Percentiles rank a stretch among this genome's conserved stretches.
These are phyloP conservation scores for Meganola albula DNA, from an alignment of 2,888 invertebrate species.

Conservation along the genomic window DNA sequence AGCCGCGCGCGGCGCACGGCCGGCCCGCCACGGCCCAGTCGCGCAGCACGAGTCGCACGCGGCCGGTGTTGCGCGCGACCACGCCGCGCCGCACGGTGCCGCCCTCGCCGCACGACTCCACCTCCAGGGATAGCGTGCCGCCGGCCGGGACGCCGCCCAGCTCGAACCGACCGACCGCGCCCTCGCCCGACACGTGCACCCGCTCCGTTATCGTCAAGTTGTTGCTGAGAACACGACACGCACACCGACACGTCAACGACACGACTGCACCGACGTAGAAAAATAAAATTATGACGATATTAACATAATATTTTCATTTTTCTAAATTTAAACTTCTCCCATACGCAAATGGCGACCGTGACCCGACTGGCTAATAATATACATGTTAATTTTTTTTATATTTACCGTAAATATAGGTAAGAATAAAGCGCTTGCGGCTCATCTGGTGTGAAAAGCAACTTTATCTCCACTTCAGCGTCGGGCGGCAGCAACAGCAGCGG, in stretches of 20 bases:
- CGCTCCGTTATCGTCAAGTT: constrained; percentile 95
- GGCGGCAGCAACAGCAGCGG: constrained; percentile 74
- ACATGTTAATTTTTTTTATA: too few species aligned
- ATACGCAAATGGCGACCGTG: too few species aligned
- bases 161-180: constrained; percentile 91
- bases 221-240: constrained; percentile 79
- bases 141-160: constrained; percentile 93
- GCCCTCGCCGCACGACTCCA: constrained; percentile 79
- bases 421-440: constrained; percentile 61
- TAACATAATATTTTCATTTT: too few species aligned
- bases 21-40: constrained; percentile 50
- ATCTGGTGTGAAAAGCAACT: constrained; percentile 65
- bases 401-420: constrained; percentile 70
- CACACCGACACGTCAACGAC: too few species aligned
- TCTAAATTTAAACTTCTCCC: too few species aligned
- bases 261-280: too few species aligned
- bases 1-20: constrained; percentile 55
- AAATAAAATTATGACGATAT: too few species aligned
- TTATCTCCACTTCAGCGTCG: constrained; percentile 67
- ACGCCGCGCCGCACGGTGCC: constrained; percentile 76
- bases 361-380: too few species aligned
- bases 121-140: constrained; percentile 67
- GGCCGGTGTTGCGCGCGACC: constrained; percentile 88
- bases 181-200: constrained; percentile 88
- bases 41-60: constrained; percentile 86